Percentiles rank a stretch among this genome's conserved stretches.
Conservation (phyloP, 2,113 vertebrate genomes). For the Rutilus rutilus region DNA sequence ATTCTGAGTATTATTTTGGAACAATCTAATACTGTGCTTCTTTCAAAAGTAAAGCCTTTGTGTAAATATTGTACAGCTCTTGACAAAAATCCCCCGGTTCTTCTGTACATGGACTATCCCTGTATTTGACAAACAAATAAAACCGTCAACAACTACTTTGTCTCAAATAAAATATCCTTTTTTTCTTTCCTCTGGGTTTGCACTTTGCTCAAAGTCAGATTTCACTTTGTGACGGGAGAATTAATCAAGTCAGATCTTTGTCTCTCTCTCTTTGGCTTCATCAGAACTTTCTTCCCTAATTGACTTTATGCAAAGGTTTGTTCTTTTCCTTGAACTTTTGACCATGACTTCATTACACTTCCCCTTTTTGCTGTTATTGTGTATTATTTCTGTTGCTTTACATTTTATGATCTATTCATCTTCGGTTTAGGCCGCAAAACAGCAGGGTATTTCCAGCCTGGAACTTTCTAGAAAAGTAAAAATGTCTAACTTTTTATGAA, state of each 20-base stretch:
- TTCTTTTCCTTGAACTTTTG: conserved; percentile 6
- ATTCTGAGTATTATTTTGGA: conserved; percentile 82
- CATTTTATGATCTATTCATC: not conserved
- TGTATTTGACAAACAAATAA: conserved; percentile 86
- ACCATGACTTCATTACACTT: not conserved
- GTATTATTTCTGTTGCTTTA: not conserved
- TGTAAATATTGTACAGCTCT: conserved; percentile 87
- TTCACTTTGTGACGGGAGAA: not conserved
- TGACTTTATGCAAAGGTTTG: not conserved
- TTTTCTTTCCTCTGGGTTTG: not conserved
- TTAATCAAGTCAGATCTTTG: not conserved
- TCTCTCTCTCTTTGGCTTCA: not conserved
- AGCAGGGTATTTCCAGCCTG: not conserved
- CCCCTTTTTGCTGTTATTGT: not conserved
- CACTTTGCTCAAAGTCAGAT: not conserved
- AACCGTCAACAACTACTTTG: conserved; percentile 75
- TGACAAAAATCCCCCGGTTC: conserved; percentile 76
- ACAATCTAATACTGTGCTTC: conserved; percentile 78
- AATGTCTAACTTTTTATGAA: not conserved
- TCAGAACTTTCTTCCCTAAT: not conserved
- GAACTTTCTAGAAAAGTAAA: not conserved
- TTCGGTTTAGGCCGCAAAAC: not conserved
- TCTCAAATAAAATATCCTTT: not conserved
- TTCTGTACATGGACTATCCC: conserved; percentile 83
- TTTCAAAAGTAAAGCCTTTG: conserved; percentile 73